phyloP scores from a whole-genome alignment of 2,797 vertebrate genomes.

The Florisuga fusca region DNA sequence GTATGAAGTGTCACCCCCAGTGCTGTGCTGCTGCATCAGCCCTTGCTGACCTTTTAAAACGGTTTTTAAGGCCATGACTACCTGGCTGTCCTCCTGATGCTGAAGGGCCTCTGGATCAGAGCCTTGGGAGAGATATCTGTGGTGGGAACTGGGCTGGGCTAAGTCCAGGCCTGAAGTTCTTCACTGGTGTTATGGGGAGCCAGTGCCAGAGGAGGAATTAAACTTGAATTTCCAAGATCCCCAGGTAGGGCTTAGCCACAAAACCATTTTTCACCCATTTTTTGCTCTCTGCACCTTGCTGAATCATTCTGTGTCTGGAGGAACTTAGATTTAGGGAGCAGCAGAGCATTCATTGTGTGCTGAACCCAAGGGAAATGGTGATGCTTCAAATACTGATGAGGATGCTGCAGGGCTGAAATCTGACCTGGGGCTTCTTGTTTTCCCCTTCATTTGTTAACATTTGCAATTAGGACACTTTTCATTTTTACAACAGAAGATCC shows the following conservation, averaged over 20 bases:
- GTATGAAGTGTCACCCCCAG: too few species aligned
- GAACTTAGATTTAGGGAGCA: neutral
- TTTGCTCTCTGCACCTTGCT: neutral
- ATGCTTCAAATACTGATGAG: neutral
- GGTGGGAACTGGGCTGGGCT: neutral
- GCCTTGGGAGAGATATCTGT: accelerated
- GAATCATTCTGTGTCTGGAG: neutral
- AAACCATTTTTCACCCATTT: neutral
- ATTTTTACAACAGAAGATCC: neutral
- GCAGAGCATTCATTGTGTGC: neutral
- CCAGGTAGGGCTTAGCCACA: neutral
- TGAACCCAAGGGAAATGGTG: neutral
- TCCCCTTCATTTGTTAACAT: neutral
- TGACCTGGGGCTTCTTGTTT: neutral
- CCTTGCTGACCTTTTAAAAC: neutral
- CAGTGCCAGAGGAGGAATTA: neutral
- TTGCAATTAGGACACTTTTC: neutral
- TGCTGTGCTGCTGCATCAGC: neutral
- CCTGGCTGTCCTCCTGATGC: neutral
- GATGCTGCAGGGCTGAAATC: neutral
- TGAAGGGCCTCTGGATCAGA: neutral
- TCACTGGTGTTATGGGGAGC: neutral
- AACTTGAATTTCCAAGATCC: neutral
- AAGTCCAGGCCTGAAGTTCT: neutral
- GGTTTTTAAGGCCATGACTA: neutral